Base-by-base conservation (phyloP, 2,113 vertebrate genomes). In the Trochalopteron elliotii region DNA sequence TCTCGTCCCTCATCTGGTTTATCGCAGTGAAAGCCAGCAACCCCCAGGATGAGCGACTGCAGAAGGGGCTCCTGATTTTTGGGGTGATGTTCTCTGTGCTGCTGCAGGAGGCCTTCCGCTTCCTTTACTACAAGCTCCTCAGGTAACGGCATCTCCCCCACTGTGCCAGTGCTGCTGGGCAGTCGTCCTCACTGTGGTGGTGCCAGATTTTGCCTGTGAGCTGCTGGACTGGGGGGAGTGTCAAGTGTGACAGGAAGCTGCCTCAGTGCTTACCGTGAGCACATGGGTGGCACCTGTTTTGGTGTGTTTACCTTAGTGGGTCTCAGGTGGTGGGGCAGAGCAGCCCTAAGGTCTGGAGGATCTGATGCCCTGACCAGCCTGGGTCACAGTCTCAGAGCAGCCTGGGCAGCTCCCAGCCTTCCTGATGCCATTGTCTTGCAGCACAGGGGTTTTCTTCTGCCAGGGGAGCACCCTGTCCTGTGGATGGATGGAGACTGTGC, bases 1-100 rank as follows among this genome's bases (percentile, higher is more conserved):
- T 98, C 19, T 98, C 98, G 27, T 98, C 98, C 42, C 96, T 98
- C 61, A 96, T 98, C 76, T 98, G 98, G 98, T 98, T 98, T 91
- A 97, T 98, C 9, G 97, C 98, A 1, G 93, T 97, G 35, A 98
- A 98, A 83, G 98, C 97, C 56, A 98, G 97, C 8, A 92, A 97
- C 55, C 78, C 95, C 3, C 63, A 59, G 5, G 95, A 98, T 75
- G 77, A 92, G 35, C 50, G 27, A 1, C 53, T 98, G 75, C 98
- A 98, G 93, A 97, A 95, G 71, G 97, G 96, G 12, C 97, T 98
- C 60, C 94, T 98, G 52, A 97, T 98, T 84, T 98, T 97, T 55
- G 98, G 98, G n/a, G 97, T 98, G 31, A 96, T 98, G 92, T 97
- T 98, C 76, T 98, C 98, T 5, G 98, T 98, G 78, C 72, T 98